Evolutionary conservation across 1,140 invertebrate genomes (phyloP).

Genomic region (Artemia franciscana): DNA sequence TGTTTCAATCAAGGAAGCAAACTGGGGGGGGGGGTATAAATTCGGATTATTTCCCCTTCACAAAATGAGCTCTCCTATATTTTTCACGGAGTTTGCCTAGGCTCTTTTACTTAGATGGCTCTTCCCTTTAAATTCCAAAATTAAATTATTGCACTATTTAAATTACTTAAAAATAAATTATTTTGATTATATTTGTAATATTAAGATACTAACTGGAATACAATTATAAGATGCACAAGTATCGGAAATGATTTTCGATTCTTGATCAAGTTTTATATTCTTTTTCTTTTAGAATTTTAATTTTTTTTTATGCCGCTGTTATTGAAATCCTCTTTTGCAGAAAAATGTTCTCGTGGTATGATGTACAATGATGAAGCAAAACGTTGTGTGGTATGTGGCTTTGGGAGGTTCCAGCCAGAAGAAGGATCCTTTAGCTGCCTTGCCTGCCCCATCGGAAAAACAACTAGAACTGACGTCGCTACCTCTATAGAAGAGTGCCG

Average conservation of each 20-base stretch:
- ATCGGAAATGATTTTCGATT: not conserved
- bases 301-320: not conserved
- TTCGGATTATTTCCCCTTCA: too few species aligned
- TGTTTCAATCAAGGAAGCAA: too few species aligned
- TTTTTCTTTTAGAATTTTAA: not conserved
- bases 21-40: too few species aligned
- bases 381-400: conserved; percentile 67
- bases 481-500: conserved; percentile 57
- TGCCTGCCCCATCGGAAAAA: conserved; percentile 73
- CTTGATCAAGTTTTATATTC: not conserved
- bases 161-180: too few species aligned
- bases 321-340: conserved; percentile 23
- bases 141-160: too few species aligned
- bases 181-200: too few species aligned
- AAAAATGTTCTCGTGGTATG: conserved; percentile 70
- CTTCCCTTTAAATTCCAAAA: too few species aligned
- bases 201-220: not conserved
- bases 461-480: conserved; percentile 70
- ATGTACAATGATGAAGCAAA: conserved; percentile 65
- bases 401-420: conserved; percentile 74
- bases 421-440: conserved; percentile 75
- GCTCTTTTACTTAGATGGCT: too few species aligned
- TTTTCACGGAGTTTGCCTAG: too few species aligned
- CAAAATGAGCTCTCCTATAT: too few species aligned
- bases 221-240: conserved; percentile 1